Evolutionary conservation across 2,797 vertebrate genomes (phyloP), one percentile per base, ranked within the genome.

Genomic region (Sebastes diaconus): DNA sequence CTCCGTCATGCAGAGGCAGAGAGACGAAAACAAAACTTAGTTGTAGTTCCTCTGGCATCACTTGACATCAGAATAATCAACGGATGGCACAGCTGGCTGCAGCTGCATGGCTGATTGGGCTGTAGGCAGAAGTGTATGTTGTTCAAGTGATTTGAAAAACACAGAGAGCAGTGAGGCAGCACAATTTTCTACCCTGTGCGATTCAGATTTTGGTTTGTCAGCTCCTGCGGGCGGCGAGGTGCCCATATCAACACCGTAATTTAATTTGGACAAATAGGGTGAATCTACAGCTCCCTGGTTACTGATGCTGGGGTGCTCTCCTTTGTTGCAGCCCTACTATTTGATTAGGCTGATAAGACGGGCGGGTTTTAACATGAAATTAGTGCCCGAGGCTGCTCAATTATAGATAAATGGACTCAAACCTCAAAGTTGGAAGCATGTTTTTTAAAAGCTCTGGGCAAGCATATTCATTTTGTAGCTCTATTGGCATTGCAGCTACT

Each of bases 331-430:
- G 64, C 42, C 52, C 3, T 63, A 30, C 29, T 18, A 80, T 83
- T 66, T 80, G 55, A 81, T 87, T 18, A 30, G 27, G 36, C 27
- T 76, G 72, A 86, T 85, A 39, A 81, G 58, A 81, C n/a, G 9
- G 34, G 30, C 30, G 14, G n/a, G 54, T 42, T 36, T 61, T 16
- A 29, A 71, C 29, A 67, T 65, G 14, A 61, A 65, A 57, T 25
- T 54, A 8, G 58, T 59, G 32, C 68, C 70, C 10, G 10, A 2
- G 32, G 60, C 34, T 60, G 42, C 27, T 68, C 25, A 75, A 57
- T 65, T 81, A 60, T 27, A 75, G 20, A 75, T 54, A 61, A 73
- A 60, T 22, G 24, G 24, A 39, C 46, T 74, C 1, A 29, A 69
- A 74, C 22, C 27, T 79, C 58, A 60, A 29, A 71, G 50, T 68